Base-by-base conservation (phyloP, 2,113 vertebrate genomes). In the Microcebus griseorufus region DNA sequence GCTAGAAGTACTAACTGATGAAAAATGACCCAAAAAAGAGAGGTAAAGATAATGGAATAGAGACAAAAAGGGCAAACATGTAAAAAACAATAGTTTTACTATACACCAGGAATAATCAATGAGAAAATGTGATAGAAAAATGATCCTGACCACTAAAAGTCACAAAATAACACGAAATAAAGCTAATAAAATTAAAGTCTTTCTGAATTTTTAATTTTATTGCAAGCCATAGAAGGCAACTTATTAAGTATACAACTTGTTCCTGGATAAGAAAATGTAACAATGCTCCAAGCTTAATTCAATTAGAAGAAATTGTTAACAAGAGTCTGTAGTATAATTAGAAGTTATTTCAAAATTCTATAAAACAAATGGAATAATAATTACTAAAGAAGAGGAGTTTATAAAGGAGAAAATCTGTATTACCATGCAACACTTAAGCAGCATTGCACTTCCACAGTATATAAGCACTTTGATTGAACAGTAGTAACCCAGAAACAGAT, bases 231-330 rank as follows among this genome's bases (percentile, higher is more conserved):
- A 75, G 69, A 75, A 85, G 65, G 76, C 42, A 93, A 75, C 17
- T 32, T 94, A 25, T 73, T 73, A 87, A 73, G 11, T 72, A 84
- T 0, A 75, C 17, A 92, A 67, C 37, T 87, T 73, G 51, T 37
- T 94, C 3, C 76, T 82, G 22, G 29, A 81, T 3, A 88, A 13
- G 58, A 89, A 81, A 2, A 83, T 25, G 16, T 39, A 75, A 48
- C n/a, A 80, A 83, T 75, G 13, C 45, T 86, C 76, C 51, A 90
- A 58, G 55, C 58, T 88, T 94, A 93, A 81, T 55, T 45, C 69
- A 72, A 48, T 42, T 81, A 55, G 29, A 72, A 93, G 67, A 91
- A 88, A 65, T 17, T 60, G 13, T 79, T 84, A 84, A 45, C n/a
- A 90, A 55, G 53, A 70, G 37, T 82, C 75, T 51, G 0, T 70